Conservation (phyloP, 2,888 invertebrate species). For the Cryptus armator region DNA sequence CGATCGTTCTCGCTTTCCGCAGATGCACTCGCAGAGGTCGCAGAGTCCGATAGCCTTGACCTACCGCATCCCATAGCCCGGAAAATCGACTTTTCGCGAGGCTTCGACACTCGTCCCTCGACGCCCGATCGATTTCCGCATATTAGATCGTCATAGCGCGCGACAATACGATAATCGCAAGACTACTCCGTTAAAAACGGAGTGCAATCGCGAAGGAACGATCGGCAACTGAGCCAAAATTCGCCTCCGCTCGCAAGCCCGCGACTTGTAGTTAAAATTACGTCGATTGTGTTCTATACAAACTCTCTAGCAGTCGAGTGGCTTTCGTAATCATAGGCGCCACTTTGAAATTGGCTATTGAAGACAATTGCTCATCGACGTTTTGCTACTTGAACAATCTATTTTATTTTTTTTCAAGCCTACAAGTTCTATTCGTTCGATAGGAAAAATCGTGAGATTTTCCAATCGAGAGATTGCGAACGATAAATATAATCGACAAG, state of each 20-base stretch:
- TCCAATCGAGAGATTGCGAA: not conserved
- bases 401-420: not conserved
- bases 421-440: not conserved
- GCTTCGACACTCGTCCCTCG: conserved; percentile 41
- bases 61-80: conserved; percentile 82
- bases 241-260: conserved; percentile 32
- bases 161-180: not conserved
- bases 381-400: not conserved
- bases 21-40: conserved; percentile 63
- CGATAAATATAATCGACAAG: not conserved
- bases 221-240: conserved; percentile 65
- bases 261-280: conserved; percentile 65
- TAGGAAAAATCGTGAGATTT: not conserved
- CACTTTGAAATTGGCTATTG: conserved; percentile 48
- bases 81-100: conserved; percentile 52
- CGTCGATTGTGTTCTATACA: conserved; percentile 54
- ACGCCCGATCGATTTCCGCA: conserved; percentile 27
- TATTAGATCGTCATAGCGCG: conserved; percentile 26
- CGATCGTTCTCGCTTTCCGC: conserved; percentile 60
- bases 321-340: conserved; percentile 45
- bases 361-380: conserved; percentile 32
- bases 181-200: not conserved
- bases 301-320: conserved; percentile 21
- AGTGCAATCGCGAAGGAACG: conserved; percentile 52
- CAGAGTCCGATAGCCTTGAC: conserved; percentile 72